A percentile compares a stretch with the other conserved stretches of the same genome.
Conservation (phyloP, 2,113 vertebrate genomes). For the Mustela lutreola region DNA sequence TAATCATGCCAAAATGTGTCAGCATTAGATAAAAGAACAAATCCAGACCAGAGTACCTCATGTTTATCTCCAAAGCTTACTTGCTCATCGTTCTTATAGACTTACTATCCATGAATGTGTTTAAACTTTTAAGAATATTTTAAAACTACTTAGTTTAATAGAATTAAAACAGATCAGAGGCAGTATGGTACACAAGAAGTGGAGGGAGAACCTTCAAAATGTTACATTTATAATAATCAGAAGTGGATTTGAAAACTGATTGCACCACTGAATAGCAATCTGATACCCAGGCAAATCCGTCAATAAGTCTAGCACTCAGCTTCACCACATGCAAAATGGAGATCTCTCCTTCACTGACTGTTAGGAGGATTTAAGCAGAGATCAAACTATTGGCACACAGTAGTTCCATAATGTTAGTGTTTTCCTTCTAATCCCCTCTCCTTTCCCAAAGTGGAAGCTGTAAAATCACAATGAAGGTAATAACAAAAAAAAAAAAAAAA, state of each 20-base stretch:
- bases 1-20: neutral
- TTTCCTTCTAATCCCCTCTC: neutral
- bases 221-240: neutral
- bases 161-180: constrained; percentile 64
- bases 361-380: constrained; percentile 30
- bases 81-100: constrained; percentile 34
- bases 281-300: neutral
- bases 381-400: neutral
- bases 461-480: neutral
- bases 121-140: constrained; percentile 47
- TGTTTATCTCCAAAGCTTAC: constrained; percentile 47
- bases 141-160: constrained; percentile 55
- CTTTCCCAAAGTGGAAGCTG: neutral
- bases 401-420: neutral
- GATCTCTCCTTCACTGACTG: neutral
- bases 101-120: constrained; percentile 24
- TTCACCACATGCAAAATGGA: constrained; percentile 41
- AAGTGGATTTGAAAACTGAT: neutral
- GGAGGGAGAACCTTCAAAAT: neutral
- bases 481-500: neutral
- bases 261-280: neutral
- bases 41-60: neutral
- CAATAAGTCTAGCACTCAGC: neutral
- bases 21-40: neutral
- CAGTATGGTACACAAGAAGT: neutral